Conservation (phyloP, 2,888 invertebrate genomes). For the Melipona bicolor region DNA sequence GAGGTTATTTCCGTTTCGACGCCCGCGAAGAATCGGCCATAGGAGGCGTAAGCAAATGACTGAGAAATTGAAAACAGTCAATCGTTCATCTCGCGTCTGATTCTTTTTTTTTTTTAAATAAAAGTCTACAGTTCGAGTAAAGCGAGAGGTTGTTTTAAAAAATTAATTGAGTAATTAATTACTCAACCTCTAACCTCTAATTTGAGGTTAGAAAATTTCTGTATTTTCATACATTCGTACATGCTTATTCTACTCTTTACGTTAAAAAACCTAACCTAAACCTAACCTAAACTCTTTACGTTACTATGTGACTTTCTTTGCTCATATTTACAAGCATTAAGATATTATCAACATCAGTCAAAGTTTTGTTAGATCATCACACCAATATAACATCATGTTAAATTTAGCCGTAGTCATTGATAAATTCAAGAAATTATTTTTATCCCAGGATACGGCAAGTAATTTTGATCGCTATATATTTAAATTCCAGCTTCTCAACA, state of each 20-base stretch:
- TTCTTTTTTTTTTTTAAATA: neutral
- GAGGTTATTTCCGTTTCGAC: constrained; percentile 65
- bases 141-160: neutral
- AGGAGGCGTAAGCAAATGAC: constrained; percentile 50
- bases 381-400: neutral
- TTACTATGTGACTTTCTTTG: no score
- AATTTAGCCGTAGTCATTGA: neutral
- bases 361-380: neutral
- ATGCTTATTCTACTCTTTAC: no score
- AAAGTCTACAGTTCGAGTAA: neutral
- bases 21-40: constrained; percentile 24
- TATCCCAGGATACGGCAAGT: neutral
- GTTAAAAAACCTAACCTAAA: no score
- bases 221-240: neutral
- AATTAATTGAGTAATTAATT: neutral
- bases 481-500: neutral
- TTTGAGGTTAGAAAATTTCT: neutral
- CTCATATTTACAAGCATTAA: no score
- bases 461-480: neutral
- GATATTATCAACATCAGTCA: neutral
- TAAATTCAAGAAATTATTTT: neutral
- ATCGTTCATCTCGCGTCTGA: neutral
- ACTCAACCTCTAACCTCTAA: no score
- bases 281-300: no score
- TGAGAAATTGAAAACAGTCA: constrained; percentile 30